Conservation (phyloP, 2,113 vertebrate species). For the Nothobranchius kuhntae region DNA sequence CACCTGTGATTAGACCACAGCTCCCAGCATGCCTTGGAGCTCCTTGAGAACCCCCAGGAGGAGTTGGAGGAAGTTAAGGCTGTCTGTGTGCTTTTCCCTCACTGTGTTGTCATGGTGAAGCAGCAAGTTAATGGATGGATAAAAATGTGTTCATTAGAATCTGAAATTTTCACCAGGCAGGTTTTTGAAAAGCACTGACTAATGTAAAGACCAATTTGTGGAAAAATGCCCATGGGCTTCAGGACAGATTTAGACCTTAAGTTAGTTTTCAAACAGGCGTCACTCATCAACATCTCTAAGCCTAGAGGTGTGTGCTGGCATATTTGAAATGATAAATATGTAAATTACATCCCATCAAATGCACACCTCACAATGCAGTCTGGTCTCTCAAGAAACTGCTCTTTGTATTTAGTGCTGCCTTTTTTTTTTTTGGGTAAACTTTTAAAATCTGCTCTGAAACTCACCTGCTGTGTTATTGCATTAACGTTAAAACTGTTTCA, state of each 20-base stretch:
- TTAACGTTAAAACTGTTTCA: not conserved
- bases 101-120: conserved; percentile 16
- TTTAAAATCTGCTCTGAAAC: too few relatives aligned
- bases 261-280: conserved; percentile 49
- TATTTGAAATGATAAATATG: conserved; percentile 55
- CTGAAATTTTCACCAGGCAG: conserved; percentile 33
- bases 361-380: conserved; percentile 24
- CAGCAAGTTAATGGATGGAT: conserved; percentile 40
- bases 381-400: conserved; percentile 9
- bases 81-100: conserved; percentile 13
- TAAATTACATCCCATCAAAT: conserved; percentile 43
- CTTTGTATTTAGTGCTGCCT: not conserved
- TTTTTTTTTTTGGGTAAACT: too few relatives aligned
- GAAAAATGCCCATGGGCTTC: conserved; percentile 42
- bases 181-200: conserved; percentile 14
- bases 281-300: conserved; percentile 54
- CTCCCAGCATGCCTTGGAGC: conserved; percentile 49
- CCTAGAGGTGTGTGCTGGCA: conserved; percentile 42
- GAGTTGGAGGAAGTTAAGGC: conserved; percentile 39
- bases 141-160: conserved; percentile 41
- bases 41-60: conserved; percentile 29
- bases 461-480: too few relatives aligned
- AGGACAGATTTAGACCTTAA: conserved; percentile 55
- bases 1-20: conserved; percentile 54
- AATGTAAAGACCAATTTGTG: conserved; percentile 45